phyloP scores from a whole-genome alignment of 2,113 vertebrate species.

The Xiphias gladius region DNA sequence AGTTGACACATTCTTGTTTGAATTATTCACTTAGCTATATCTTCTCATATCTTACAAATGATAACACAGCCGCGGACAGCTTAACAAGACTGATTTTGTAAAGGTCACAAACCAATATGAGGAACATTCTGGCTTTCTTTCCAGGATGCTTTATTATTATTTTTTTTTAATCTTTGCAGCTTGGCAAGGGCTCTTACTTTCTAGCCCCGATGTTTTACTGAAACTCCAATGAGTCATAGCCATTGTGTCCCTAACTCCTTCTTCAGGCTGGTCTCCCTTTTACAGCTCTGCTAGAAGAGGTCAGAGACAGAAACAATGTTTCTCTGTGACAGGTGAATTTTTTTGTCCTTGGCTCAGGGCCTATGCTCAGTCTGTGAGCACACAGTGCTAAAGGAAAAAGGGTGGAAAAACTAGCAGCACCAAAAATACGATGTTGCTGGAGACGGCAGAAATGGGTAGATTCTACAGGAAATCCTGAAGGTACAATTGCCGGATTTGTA shows the following conservation, averaged over 20 bases:
- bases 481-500: not conserved
- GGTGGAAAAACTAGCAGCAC: not conserved
- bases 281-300: slow-evolving; percentile 2
- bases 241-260: not conserved
- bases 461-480: not conserved
- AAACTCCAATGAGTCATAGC: slow-evolving; percentile 27
- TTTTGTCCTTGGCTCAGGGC: slow-evolving; percentile 12
- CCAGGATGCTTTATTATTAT: not conserved
- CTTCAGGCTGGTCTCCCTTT: slow-evolving; percentile 20
- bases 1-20: not conserved
- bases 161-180: not conserved
- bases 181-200: not conserved
- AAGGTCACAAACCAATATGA: slow-evolving; percentile 30
- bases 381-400: not conserved
- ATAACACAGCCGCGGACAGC: not conserved
- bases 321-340: slow-evolving; percentile 17
- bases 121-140: not conserved
- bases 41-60: not conserved
- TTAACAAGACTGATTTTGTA: slow-evolving; percentile 1
- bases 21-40: not conserved
- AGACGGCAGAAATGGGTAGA: not conserved
- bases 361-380: not conserved
- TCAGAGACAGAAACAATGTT: slow-evolving; percentile 21
- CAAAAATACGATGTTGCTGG: not conserved
- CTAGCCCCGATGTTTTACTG: slow-evolving; percentile 10